phyloP scores from a whole-genome alignment of 2,113 vertebrate genomes.

The Tragelaphus buxtoni region DNA sequence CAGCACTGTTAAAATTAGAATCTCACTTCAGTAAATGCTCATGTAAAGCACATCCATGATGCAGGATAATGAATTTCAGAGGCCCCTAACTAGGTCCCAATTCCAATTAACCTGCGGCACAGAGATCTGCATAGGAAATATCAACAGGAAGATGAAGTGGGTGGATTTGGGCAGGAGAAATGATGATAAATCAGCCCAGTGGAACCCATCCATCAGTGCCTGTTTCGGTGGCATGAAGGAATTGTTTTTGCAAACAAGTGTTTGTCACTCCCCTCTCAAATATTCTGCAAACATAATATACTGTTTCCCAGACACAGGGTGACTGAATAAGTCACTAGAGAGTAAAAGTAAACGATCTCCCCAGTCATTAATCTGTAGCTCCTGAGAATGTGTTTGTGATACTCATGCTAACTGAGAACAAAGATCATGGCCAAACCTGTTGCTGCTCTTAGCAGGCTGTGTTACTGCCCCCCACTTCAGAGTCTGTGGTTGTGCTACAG shows the following conservation, averaged over 20 bases:
- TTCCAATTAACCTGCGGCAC: slow-evolving; percentile 48
- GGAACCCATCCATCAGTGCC: background rate
- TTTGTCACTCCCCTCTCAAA: background rate
- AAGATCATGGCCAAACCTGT: background rate
- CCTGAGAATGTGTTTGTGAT: background rate
- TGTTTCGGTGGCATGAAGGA: background rate
- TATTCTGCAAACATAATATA: background rate
- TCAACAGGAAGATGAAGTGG: slow-evolving; percentile 12
- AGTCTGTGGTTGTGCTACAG: background rate
- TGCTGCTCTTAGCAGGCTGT: background rate
- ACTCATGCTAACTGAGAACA: background rate
- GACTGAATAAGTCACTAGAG: background rate
- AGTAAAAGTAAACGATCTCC: background rate
- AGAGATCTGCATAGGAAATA: slow-evolving; percentile 23
- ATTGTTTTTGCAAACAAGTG: background rate
- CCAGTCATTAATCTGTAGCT: background rate
- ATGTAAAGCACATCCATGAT: background rate
- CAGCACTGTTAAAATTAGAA: slow-evolving; percentile 28
- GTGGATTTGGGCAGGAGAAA: background rate
- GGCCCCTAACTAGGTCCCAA: slow-evolving; percentile 14
- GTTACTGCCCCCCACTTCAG: background rate
- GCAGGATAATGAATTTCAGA: slow-evolving; percentile 50
- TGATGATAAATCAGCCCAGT: background rate
- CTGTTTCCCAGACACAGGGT: background rate
- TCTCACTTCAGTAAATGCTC: slow-evolving; percentile 28